Base-by-base conservation (phyloP, 2,797 vertebrate species). In the Xiphorhynchus erythropygius region DNA sequence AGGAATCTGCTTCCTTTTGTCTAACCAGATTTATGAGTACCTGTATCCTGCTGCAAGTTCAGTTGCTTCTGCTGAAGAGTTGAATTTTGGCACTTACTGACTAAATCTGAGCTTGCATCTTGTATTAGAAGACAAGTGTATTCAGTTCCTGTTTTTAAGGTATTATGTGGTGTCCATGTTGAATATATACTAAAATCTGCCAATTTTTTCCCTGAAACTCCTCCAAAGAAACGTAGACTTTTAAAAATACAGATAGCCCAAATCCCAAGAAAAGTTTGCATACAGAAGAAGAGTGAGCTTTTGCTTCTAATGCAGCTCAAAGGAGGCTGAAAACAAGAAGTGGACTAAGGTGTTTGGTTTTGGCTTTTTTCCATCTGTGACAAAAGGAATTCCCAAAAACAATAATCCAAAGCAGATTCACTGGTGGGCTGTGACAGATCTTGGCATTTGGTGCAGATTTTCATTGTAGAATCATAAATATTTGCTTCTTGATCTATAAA, bases 21-120 rank as follows among this genome's bases (percentile, higher is more conserved):
- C 83, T 86, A 79, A 91, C n/a, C 64, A 57, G 46, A 75, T 94
- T 89, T 81, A 84, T 92, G 41, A 67, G n/a, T 80, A 64, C 68
- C 65, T 86, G 8, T 70, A 71, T 64, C 37, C n/a, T 86, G 82
- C 89, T 69, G 70, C 32, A 83, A 64, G 55, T 79, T 94, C 32
- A 63, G 37, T 49, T 82, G 19, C 82, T 90, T 78, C 68, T 91
- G 39, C 68, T 92, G 69, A 81, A 85, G 55, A 89, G 57, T 30
- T 74, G 44, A 62, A 23, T 60, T 37, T 50, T 91, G 64, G 69
- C 62, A 86, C 46, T 77, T 60, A 24, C 27, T 91, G 65, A 50
- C 79, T 91, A 69, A 87, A 84, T 56, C 55, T 50, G 23, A 84
- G n/a, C 14, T 67, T 2, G 2, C 13, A n/a, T 81, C 23, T 90